Conservation (phyloP, 1,140 invertebrate species). For the Mesaphorura yosii region DNA sequence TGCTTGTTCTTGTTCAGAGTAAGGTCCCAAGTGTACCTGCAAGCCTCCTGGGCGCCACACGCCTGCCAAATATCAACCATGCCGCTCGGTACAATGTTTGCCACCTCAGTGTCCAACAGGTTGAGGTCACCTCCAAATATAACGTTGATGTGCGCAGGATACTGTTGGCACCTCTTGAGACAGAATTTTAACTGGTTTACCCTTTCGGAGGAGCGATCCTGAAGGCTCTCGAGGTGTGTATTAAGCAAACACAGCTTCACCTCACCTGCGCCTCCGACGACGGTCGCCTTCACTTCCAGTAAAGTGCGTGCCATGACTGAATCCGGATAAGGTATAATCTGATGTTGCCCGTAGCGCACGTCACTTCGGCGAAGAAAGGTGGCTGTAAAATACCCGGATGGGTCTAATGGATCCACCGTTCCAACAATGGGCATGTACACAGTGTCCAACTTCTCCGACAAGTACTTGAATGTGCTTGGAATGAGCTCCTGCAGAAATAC, state of each 20-base stretch:
- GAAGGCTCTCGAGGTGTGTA: slow-evolving; percentile 49
- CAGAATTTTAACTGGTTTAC: slow-evolving; percentile 39
- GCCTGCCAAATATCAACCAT: slow-evolving; percentile 45
- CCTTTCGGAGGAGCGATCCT: slow-evolving; percentile 38
- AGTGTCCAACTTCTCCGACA: slow-evolving; percentile 34
- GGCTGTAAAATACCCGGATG: slow-evolving; percentile 41
- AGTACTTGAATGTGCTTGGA: slow-evolving; percentile 36
- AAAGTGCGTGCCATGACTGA: slow-evolving; percentile 44
- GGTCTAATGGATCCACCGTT: slow-evolving; percentile 26
- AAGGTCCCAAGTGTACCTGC: slow-evolving; percentile 48
- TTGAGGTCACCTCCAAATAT: slow-evolving; percentile 52
- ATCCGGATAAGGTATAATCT: slow-evolving; percentile 39
- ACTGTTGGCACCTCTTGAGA: slow-evolving; percentile 36
- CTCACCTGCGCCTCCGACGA: slow-evolving; percentile 40
- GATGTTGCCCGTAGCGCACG: slow-evolving; percentile 37
- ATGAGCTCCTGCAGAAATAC: slow-evolving; percentile 54
- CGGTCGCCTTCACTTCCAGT: slow-evolving; percentile 30
- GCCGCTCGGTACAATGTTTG: slow-evolving; percentile 39
- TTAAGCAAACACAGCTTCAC: slow-evolving; percentile 42
- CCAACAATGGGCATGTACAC: slow-evolving; percentile 38
- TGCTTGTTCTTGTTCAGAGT: slow-evolving; percentile 41
- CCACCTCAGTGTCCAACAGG: slow-evolving; percentile 48
- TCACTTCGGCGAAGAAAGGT: slow-evolving; percentile 40
- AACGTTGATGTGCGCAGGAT: slow-evolving; percentile 36
- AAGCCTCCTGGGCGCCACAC: slow-evolving; percentile 43